Base-by-base conservation (phyloP, 1,140 invertebrate genomes). In the Leguminivora glycinivorella region DNA sequence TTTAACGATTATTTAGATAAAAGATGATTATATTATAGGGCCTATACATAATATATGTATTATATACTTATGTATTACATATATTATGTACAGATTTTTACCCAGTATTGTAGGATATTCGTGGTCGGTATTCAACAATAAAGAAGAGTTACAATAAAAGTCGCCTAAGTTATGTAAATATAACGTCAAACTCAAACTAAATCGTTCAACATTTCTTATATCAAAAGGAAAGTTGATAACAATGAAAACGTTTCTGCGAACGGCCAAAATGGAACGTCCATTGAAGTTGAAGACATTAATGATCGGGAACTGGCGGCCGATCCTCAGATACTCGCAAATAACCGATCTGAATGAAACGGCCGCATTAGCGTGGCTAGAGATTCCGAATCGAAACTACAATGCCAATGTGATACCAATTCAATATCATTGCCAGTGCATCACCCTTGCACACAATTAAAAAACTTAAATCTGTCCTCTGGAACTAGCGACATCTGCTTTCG, bases 261-360 rank as follows among this genome's bases (percentile, higher is more conserved):
- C 5, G 26, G 25, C 26, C 58, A 29, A 31, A 60, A 63, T 63
- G 9, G 26, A 31, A 63, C 34, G 29, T 63, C 26, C n/a, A 63
- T 29, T 63, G 58, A 34, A 26, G 22, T 26, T 26, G 22, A 10
- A 31, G 25, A 63, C 58, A 34, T 25, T 63, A 63, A 63, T 63
- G 58, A 29, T 34, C 29, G 29, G 26, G 58, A 31, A 17, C 14
- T 29, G 6, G 14, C 14, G 56, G 6, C 25, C 14, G 26, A 17
- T n/a, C 58, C 58, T 63, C 26, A 34, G n/a, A 63, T 63, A 63
- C 58, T n/a, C 58, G 26, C 58, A 63, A 63, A 63, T 63, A 31
- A 31, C 29, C 26, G 26, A 63, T 63, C 26, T 34, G 58, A 63
- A 34, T 63, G n/a, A 63, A 25, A 29, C 26, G 29, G 7, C 7